Conservation (phyloP, 1,140 invertebrate genomes). For the Lordiphosa clarofinis region DNA sequence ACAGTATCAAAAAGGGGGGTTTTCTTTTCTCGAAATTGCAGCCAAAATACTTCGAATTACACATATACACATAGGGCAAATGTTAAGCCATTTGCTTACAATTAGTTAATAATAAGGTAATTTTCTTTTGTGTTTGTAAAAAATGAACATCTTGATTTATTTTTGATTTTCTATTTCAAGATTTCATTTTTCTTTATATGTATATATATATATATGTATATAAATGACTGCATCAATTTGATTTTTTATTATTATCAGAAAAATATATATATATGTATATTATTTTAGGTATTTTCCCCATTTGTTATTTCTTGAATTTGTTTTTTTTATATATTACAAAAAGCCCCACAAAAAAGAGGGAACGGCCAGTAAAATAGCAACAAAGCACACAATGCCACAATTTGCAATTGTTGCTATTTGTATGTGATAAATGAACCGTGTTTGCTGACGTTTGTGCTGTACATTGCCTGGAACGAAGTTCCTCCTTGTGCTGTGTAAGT, state of each 20-base stretch:
- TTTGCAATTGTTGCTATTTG: conserved; percentile 42
- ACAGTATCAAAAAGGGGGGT: conserved; percentile 61
- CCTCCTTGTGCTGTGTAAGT: conserved; percentile 47
- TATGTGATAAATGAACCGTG: conserved; percentile 57
- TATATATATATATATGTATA: conserved; percentile 28
- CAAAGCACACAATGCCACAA: conserved; percentile 48
- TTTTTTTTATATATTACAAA: conserved; percentile 53
- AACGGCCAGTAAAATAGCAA: conserved; percentile 38
- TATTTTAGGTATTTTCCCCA: conserved; percentile 40
- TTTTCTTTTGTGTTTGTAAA: conserved; percentile 36
- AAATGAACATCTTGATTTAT: conserved; percentile 50
- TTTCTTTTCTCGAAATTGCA: conserved; percentile 37
- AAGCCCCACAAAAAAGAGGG: background rate
- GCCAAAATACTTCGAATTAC: conserved; percentile 52
- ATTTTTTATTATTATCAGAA: conserved; percentile 65
- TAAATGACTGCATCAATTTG: conserved; percentile 41
- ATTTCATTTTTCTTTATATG: conserved; percentile 22
- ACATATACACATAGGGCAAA: conserved; percentile 37
- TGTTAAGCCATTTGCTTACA: conserved; percentile 51
- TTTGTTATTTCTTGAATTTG: background rate
- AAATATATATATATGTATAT: conserved; percentile 51
- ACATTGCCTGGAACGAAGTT: conserved; percentile 36
- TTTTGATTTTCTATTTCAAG: conserved; percentile 23
- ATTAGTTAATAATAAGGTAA: conserved; percentile 64
- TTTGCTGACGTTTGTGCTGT: conserved; percentile 45